Evolutionary conservation across 64 coral and sea anemone genomes (phyloP).

Genomic region (Porites australiensis): DNA sequence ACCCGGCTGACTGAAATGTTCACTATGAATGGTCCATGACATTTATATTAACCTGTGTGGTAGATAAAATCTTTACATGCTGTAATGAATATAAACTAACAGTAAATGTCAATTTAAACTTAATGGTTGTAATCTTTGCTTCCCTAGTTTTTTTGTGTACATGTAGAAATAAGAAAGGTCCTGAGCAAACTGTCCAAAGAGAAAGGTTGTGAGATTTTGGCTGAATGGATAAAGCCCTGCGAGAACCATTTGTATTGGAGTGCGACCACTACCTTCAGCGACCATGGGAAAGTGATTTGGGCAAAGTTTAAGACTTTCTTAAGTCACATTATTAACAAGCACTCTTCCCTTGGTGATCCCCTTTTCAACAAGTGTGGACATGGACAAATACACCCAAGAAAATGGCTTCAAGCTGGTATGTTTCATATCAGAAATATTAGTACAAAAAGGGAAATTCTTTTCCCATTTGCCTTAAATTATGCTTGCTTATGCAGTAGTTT

Average conservation of each 20-base stretch:
- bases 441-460: too few relatives aligned
- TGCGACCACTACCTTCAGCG: not conserved
- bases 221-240: constrained; percentile 5
- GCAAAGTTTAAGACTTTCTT: constrained; percentile 6
- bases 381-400: constrained; percentile 16
- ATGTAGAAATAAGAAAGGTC: constrained; percentile 39
- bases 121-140: not conserved
- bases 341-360: constrained; percentile 16
- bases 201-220: not conserved
- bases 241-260: constrained; percentile 24
- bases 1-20: too few relatives aligned
- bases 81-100: not conserved
- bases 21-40: not conserved
- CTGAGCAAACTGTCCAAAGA: constrained; percentile 31
- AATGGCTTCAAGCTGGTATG: constrained; percentile 36
- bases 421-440: not conserved
- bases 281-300: constrained; percentile 6
- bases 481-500: too few relatives aligned
- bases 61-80: too few relatives aligned
- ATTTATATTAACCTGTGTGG: constrained; percentile 1
- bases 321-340: constrained; percentile 40
- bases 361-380: constrained; percentile 47
- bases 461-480: too few relatives aligned
- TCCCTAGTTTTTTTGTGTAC: not conserved
- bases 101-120: not conserved